Conservation (phyloP, 2,888 invertebrate species). For the Rhogogaster chlorosoma region DNA sequence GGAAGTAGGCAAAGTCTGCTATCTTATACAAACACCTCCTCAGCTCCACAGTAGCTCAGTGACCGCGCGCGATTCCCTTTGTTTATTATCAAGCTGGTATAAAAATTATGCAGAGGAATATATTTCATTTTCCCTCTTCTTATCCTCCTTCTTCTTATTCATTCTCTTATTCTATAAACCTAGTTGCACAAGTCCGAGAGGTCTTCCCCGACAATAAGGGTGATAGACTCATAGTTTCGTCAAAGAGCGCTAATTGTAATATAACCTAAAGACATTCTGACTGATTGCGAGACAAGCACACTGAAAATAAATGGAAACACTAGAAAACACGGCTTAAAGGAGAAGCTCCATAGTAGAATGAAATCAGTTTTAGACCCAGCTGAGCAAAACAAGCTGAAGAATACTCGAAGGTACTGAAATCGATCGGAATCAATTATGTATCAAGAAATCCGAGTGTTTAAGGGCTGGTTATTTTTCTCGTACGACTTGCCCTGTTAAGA, state of each 20-base stretch:
- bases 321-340: neutral
- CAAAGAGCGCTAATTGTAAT: neutral
- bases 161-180: neutral
- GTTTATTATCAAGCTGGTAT: neutral
- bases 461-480: neutral
- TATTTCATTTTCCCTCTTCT: neutral
- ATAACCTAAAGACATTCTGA: too few relatives aligned
- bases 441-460: too few relatives aligned
- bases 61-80: conserved; percentile 7
- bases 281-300: too few relatives aligned
- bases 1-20: conserved; percentile 36
- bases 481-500: neutral
- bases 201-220: neutral
- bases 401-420: neutral
- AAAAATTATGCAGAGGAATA: conserved; percentile 35
- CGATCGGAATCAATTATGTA: neutral
- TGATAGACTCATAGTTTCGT: neutral
- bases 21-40: conserved; percentile 42
- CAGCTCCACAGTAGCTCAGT: neutral
- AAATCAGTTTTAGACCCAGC: neutral
- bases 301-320: neutral
- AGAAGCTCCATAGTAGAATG: neutral
- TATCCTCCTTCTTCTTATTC: neutral
- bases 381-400: neutral
- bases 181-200: neutral